phyloP scores from a whole-genome alignment of 1,140 invertebrate species.

The Dufourea novaeangliae region DNA sequence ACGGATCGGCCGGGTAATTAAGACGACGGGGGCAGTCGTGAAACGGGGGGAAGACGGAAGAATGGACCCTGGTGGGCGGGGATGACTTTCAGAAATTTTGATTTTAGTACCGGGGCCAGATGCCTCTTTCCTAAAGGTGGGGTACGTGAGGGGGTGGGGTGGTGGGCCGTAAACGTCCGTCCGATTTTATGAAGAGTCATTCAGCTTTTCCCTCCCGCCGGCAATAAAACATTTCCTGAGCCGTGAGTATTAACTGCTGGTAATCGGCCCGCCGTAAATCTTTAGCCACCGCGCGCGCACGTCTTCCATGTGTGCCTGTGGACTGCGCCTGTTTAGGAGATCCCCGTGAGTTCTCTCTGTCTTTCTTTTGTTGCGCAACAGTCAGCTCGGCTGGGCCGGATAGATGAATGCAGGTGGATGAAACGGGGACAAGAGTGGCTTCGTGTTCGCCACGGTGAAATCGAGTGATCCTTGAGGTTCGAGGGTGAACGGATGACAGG shows the following conservation, averaged over 20 bases:
- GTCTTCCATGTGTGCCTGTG: too few relatives aligned
- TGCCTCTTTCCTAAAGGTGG: too few relatives aligned
- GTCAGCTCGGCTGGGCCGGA: background rate
- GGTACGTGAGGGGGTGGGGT: too few relatives aligned
- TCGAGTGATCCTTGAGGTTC: background rate
- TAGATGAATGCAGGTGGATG: slow-evolving; percentile 7
- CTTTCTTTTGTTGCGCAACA: slow-evolving; percentile 19
- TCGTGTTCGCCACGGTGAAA: background rate
- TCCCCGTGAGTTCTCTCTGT: background rate
- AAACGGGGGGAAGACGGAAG: background rate
- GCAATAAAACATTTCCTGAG: slow-evolving; percentile 38
- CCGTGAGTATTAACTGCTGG: slow-evolving; percentile 18
- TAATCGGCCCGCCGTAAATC: slow-evolving; percentile 25
- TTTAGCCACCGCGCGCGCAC: background rate
- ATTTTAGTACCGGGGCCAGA: slow-evolving; percentile 15
- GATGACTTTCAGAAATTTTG: slow-evolving; percentile 43
- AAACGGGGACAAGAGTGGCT: background rate
- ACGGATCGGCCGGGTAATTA: slow-evolving; percentile 28
- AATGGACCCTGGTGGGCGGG: background rate
- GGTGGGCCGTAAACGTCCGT: slow-evolving; percentile 37
- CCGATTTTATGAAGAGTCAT: slow-evolving; percentile 43
- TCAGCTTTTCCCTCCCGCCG: slow-evolving; percentile 29
- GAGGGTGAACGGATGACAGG: too few relatives aligned
- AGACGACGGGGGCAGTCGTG: background rate
- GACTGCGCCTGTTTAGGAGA: slow-evolving; percentile 10